phyloP scores from a whole-genome alignment of 2,888 invertebrate species.

The Xestia rhomboidea region DNA sequence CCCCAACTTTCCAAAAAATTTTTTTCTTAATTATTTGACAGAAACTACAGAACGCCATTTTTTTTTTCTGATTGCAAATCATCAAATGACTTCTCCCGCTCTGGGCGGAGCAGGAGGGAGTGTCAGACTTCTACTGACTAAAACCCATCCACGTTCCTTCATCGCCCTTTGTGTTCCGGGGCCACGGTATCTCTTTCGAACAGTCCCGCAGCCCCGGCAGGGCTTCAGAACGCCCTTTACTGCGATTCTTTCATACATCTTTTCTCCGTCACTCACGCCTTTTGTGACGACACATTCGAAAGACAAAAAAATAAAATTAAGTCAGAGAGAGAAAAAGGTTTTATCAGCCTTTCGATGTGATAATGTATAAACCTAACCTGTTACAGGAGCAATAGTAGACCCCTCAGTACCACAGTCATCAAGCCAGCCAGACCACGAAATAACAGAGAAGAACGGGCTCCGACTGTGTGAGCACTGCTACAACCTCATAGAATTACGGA shows the following conservation, averaged over 20 bases:
- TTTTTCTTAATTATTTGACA: background rate
- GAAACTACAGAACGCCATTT: too few species aligned
- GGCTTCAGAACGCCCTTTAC: background rate
- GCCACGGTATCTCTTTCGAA: too few species aligned
- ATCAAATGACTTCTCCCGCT: too few species aligned
- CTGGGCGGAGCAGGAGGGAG: too few species aligned
- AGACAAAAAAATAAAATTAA: background rate
- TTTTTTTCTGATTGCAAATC: too few species aligned
- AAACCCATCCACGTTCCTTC: too few species aligned
- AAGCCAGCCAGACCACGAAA: constrained; percentile 77
- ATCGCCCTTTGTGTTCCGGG: too few species aligned
- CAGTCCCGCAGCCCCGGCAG: too few species aligned
- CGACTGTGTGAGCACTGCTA: constrained; percentile 94
- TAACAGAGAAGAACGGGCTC: constrained; percentile 91
- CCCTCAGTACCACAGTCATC: constrained; percentile 82
- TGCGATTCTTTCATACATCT: background rate
- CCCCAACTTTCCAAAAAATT: too few species aligned
- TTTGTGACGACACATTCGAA: background rate
- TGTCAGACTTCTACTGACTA: too few species aligned
- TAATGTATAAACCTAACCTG: background rate
- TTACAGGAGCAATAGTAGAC: constrained; percentile 86
- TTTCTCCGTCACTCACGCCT: background rate
- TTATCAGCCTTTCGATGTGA: background rate
- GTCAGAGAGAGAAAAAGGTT: background rate
- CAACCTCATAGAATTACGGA: constrained; percentile 94